Evolutionary conservation across 1,140 invertebrate species (phyloP).

Genomic region (Pogonognathellus flavescens): DNA sequence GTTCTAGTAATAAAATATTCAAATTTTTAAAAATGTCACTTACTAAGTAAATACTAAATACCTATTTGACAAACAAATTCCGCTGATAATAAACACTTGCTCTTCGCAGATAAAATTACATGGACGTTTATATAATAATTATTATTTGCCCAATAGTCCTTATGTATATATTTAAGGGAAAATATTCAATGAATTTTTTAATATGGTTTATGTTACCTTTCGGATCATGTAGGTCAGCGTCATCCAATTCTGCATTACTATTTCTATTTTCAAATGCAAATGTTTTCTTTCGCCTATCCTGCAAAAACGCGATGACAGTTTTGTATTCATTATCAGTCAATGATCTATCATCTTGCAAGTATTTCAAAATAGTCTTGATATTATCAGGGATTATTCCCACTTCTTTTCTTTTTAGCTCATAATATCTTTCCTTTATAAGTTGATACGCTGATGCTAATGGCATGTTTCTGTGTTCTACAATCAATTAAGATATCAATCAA

Average conservation of each 20-base stretch:
- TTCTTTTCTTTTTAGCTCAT: slow-evolving; percentile 57
- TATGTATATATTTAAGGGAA: too few relatives aligned
- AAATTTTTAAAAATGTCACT: too few relatives aligned
- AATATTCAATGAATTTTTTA: too few relatives aligned
- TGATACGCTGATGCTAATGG: slow-evolving; percentile 89
- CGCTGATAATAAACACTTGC: too few relatives aligned
- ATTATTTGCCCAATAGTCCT: too few relatives aligned
- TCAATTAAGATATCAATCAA: slow-evolving; percentile 48
- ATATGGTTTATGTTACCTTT: too few relatives aligned
- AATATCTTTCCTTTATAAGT: slow-evolving; percentile 73
- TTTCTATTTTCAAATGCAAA: slow-evolving; percentile 57
- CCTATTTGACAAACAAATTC: too few relatives aligned
- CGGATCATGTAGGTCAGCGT: not conserved
- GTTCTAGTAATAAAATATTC: too few relatives aligned
- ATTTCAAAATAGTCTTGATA: slow-evolving; percentile 51
- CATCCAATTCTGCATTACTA: not conserved
- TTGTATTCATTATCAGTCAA: slow-evolving; percentile 54
- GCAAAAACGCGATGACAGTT: slow-evolving; percentile 46
- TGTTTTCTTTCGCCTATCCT: slow-evolving; percentile 44
- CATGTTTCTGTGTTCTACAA: slow-evolving; percentile 92
- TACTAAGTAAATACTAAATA: too few relatives aligned
- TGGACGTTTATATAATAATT: too few relatives aligned
- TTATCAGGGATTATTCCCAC: slow-evolving; percentile 54
- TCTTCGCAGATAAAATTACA: too few relatives aligned
- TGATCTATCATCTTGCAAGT: slow-evolving; percentile 49